Conservation (phyloP, 2,113 vertebrate genomes). For the Rana temporaria region DNA sequence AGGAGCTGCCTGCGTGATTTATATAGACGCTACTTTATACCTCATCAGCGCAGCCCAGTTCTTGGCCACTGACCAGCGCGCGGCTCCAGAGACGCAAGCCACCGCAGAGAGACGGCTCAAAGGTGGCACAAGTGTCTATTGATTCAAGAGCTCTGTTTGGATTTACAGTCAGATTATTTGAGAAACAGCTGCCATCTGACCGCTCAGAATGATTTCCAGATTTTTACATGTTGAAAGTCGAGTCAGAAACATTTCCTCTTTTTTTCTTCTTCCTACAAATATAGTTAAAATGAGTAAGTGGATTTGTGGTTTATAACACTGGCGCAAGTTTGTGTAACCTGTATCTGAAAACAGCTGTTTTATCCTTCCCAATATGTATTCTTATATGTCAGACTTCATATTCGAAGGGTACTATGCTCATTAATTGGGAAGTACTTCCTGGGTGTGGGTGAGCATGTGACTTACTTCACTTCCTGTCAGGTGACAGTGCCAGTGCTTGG, state of each 20-base stretch:
- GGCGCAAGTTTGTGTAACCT: no score
- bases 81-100: background rate
- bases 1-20: background rate
- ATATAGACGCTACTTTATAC: background rate
- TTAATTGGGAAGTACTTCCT: no score
- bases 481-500: no score
- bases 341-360: no score
- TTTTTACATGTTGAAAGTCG: background rate
- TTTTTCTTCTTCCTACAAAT: background rate
- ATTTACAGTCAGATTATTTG: constrained; percentile 32
- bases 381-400: no score
- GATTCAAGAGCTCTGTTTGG: constrained; percentile 32
- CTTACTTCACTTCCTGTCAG: no score
- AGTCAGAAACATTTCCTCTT: background rate
- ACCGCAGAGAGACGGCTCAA: background rate
- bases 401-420: no score
- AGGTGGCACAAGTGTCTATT: constrained; percentile 29
- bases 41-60: background rate
- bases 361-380: no score
- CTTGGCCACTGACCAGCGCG: background rate
- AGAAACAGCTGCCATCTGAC: constrained; percentile 31
- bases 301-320: no score
- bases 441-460: no score
- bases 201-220: constrained; percentile 33
- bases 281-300: background rate